A percentile compares a stretch with the other conserved stretches of the same genome.
phyloP scores from a whole-genome alignment of 2,797 vertebrate species.

The Trachops cirrhosus region DNA sequence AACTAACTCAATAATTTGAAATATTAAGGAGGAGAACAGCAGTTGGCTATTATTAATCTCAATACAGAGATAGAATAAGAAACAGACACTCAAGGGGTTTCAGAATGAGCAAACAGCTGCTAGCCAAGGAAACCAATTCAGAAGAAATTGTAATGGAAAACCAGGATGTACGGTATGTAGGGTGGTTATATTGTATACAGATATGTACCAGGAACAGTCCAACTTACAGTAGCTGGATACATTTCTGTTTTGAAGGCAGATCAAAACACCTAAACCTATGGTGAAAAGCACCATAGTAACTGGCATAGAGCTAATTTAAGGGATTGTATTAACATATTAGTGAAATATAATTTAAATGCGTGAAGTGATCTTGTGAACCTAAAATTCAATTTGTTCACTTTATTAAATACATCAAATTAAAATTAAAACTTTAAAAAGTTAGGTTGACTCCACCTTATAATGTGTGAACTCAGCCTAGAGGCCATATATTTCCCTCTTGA shows the following conservation, averaged over 20 bases:
- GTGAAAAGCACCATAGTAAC: not conserved
- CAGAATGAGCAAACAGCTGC: not conserved
- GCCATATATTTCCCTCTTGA: not conserved
- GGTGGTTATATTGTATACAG: not conserved
- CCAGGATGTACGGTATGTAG: not conserved
- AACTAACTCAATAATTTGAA: not conserved
- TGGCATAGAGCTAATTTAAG: not conserved
- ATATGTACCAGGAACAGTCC: not conserved
- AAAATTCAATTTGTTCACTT: not conserved
- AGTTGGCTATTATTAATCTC: conserved; percentile 28
- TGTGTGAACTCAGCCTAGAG: not conserved
- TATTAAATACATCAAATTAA: not conserved
- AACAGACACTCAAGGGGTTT: not conserved
- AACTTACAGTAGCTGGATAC: not conserved
- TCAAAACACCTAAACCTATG: not conserved
- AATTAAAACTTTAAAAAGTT: not conserved
- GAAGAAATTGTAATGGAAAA: not conserved
- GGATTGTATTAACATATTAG: not conserved
- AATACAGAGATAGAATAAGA: not conserved
- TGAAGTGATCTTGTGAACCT: not conserved
- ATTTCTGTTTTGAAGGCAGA: not conserved
- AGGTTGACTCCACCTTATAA: not conserved
- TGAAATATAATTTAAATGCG: not conserved
- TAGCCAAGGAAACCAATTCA: conserved; percentile 1
- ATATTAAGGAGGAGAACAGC: not conserved